Base-by-base conservation (phyloP, 2,888 invertebrate genomes). In the Hemaris fuciformis region DNA sequence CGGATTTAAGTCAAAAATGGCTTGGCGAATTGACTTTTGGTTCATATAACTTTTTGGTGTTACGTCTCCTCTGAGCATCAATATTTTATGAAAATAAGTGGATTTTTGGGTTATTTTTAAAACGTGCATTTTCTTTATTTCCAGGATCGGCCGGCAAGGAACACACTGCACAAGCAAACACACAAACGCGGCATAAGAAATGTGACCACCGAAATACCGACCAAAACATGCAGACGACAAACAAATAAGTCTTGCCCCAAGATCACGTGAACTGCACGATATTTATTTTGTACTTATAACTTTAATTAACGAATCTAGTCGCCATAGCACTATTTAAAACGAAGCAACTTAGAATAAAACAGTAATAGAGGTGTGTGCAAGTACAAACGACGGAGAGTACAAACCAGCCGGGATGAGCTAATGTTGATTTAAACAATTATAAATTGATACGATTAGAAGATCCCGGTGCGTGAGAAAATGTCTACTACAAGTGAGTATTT, bases 271-370 rank as follows among this genome's bases (percentile, higher is more conserved):
- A 88, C 81, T 79, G 79, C 81, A 72, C 67, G 71, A 70, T 87
- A 89, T 89, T 91, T 89, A 91, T 87, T n/a, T n/a, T 87, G 77
- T 85, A 88, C 80, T 83, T 84, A 84, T 84, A 81, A 82, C 76
- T 82, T 86, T 84, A 87, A 81, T 76, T 82, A 84, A 91, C 91
- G 86, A 92, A 87, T 92, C 91, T 92, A 92, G 91, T 92, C 91
- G 85, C 85, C 80, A 85, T 87, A 90, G 90, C 90, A 90, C 89
- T 89, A 87, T 85, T 87, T 87, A 85, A 81, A 86, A 84, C 80
- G 84, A 85, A 87, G 83, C 82, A 87, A 84, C 83, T 87, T 85
- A 86, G 81, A 87, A 64, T 83, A 81, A 83, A n/a, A n/a, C n/a
- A n/a, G n/a, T 74, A 69, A 41, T 68, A 65, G 61, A 45, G 18